Conservation (phyloP, 2,888 invertebrate genomes). For the Idaea straminata region DNA sequence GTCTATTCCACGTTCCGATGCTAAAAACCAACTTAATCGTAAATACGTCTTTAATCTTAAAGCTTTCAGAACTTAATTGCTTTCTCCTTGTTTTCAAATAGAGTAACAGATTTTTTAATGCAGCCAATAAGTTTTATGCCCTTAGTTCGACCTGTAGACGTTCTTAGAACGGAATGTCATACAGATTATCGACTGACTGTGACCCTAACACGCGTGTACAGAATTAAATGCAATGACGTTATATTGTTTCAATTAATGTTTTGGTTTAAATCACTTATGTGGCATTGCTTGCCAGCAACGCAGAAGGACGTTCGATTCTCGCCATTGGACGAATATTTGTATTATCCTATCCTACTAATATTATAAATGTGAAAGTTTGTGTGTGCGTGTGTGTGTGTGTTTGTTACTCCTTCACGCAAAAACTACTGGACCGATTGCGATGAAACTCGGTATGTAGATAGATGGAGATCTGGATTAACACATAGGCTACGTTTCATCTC, state of each 20-base stretch:
- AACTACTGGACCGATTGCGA: no score
- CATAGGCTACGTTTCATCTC: no score
- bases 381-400: no score
- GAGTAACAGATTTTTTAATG: conserved; percentile 43
- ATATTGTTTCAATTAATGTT: conserved; percentile 12
- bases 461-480: no score
- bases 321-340: neutral
- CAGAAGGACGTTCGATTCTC: neutral
- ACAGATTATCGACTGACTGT: conserved; percentile 56
- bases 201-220: conserved; percentile 46
- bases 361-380: no score
- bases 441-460: no score
- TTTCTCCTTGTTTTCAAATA: conserved; percentile 41
- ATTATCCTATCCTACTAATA: no score
- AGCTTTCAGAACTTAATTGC: conserved; percentile 39
- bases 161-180: conserved; percentile 58
- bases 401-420: no score
- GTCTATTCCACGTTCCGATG: neutral
- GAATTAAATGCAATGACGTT: conserved; percentile 47
- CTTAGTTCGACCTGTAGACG: conserved; percentile 62
- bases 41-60: conserved; percentile 23
- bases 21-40: neutral
- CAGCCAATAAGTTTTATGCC: conserved; percentile 48
- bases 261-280: neutral
- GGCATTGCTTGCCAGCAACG: no score